Evolutionary conservation across 2,888 invertebrate species (phyloP).

Genomic region (Hecatera dysodea): DNA sequence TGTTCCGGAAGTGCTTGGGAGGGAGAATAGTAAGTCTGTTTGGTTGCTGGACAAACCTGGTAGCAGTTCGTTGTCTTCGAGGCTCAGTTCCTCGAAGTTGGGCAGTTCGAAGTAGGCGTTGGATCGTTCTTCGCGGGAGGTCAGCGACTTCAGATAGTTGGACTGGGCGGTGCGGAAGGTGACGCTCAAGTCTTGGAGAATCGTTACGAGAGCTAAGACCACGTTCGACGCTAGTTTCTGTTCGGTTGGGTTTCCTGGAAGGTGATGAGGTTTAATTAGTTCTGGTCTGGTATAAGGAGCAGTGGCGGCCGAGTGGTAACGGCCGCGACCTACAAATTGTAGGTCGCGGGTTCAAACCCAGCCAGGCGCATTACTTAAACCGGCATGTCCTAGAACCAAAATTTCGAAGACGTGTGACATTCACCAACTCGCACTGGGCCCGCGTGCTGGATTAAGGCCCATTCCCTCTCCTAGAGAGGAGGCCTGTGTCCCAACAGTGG

Average conservation of each 20-base stretch:
- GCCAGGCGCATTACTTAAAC: too few relatives aligned
- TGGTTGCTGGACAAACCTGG: slow-evolving; percentile 85
- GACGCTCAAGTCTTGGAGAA: slow-evolving; percentile 96
- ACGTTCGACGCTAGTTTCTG: slow-evolving; percentile 96
- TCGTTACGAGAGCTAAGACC: slow-evolving; percentile 95
- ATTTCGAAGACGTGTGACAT: too few relatives aligned
- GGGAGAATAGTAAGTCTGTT: slow-evolving; percentile 83
- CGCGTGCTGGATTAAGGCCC: too few relatives aligned
- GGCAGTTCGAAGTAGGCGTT: slow-evolving; percentile 96
- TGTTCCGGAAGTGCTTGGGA: slow-evolving; percentile 85
- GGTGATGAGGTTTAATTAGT: not conserved
- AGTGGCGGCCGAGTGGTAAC: too few relatives aligned
- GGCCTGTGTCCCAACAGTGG: too few relatives aligned
- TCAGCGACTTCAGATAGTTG: slow-evolving; percentile 96
- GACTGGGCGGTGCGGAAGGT: slow-evolving; percentile 97
- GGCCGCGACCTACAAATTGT: too few relatives aligned
- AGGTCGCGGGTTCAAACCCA: too few relatives aligned
- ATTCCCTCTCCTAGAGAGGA: too few relatives aligned
- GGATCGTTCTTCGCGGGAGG: slow-evolving; percentile 97
- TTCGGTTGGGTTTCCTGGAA: slow-evolving; percentile 93
- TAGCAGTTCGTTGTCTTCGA: slow-evolving; percentile 86
- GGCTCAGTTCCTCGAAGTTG: slow-evolving; percentile 91
- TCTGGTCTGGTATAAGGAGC: too few relatives aligned
- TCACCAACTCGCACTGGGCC: too few relatives aligned
- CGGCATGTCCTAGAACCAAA: too few relatives aligned